A percentile compares a stretch with the other conserved stretches of the same genome.
Evolutionary conservation across 1,140 invertebrate species (phyloP).

Genomic region (Aporrectodea caliginosa): DNA sequence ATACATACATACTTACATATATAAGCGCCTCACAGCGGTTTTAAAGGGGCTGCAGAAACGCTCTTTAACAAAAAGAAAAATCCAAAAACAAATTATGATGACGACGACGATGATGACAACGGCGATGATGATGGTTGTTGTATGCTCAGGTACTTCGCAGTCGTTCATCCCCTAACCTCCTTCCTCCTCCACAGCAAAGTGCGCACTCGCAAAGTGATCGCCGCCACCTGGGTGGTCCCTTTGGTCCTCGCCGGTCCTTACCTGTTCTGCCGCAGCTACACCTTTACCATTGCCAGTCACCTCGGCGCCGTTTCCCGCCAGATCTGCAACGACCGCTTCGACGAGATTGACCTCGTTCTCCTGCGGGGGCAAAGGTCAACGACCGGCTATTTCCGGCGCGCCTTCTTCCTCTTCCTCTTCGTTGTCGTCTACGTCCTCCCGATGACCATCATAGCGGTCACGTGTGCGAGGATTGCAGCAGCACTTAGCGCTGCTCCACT

Average conservation of each 20-base stretch:
- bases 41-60: too few species aligned
- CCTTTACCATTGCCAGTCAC: constrained; percentile 47
- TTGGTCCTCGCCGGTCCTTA: constrained; percentile 52
- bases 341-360: constrained; percentile 43
- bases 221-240: constrained; percentile 54
- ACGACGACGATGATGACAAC: too few species aligned
- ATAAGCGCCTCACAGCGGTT: too few species aligned
- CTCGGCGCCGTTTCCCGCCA: constrained; percentile 51
- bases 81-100: too few species aligned
- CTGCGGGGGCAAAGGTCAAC: constrained; percentile 33
- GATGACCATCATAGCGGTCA: constrained; percentile 53
- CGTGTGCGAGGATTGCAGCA: constrained; percentile 54
- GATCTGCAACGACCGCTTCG: constrained; percentile 53
- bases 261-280: constrained; percentile 43
- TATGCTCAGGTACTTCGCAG: constrained; percentile 57
- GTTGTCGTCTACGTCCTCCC: constrained; percentile 56
- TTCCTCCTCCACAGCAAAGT: constrained; percentile 53
- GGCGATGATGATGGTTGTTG: too few species aligned
- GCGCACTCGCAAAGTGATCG: constrained; percentile 53
- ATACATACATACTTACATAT: too few species aligned
- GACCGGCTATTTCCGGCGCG: constrained; percentile 47
- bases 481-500: too few species aligned
- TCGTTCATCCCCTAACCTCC: constrained; percentile 57
- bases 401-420: constrained; percentile 57
- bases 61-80: too few species aligned